Evolutionary conservation across 1,140 invertebrate genomes (phyloP).

Genomic region (Hylyphantes graminicola): DNA sequence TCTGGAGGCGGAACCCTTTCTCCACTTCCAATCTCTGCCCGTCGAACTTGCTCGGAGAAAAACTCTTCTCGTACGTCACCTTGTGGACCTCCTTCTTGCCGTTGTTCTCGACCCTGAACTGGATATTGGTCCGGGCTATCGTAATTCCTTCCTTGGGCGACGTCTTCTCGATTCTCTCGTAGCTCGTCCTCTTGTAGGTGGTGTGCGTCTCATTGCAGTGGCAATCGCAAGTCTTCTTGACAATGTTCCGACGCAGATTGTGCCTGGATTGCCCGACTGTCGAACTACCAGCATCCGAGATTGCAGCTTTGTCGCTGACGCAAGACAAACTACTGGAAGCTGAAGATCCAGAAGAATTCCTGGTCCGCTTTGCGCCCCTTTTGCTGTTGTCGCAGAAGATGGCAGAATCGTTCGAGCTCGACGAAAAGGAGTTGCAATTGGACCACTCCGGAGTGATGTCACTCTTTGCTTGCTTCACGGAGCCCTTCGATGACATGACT

Average conservation of each 20-base stretch:
- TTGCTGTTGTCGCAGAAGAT: not conserved
- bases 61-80: not conserved
- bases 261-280: conserved; percentile 9
- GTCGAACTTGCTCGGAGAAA: conserved; percentile 13
- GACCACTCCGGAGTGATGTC: not conserved
- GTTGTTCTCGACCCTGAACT: conserved; percentile 7
- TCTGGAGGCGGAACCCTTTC: not conserved
- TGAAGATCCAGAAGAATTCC: conserved; percentile 46
- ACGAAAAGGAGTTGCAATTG: conserved; percentile 30
- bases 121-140: conserved; percentile 34
- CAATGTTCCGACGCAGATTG: conserved; percentile 38
- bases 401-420: conserved; percentile 35
- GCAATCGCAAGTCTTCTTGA: conserved; percentile 42
- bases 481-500: not conserved
- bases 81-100: not conserved
- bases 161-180: conserved; percentile 18
- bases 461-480: not conserved
- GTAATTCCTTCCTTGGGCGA: conserved; percentile 18
- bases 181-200: conserved; percentile 1
- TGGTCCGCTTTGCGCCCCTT: not conserved
- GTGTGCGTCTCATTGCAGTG: conserved; percentile 31
- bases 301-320: conserved; percentile 30
- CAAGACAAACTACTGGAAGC: conserved; percentile 42
- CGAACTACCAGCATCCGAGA: not conserved
- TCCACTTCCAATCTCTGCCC: conserved; percentile 24